These are phyloP conservation scores for Teleogryllus oceanicus DNA, from an alignment of 2,888 invertebrate species.

Conservation along the genomic window DNA sequence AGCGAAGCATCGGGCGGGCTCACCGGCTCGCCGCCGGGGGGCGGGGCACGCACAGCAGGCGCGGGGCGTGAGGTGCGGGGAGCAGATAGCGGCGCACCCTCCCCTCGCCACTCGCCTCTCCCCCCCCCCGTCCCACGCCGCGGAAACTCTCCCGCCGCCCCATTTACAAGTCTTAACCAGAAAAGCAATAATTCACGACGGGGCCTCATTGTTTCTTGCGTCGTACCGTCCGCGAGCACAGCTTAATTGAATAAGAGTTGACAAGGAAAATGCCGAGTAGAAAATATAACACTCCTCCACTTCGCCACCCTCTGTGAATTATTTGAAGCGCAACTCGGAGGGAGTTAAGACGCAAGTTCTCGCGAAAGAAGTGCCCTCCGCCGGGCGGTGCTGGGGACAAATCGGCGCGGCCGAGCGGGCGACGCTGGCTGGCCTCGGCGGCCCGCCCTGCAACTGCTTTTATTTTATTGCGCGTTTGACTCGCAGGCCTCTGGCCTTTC, in stretches of 20 bases:
- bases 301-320: too few species aligned
- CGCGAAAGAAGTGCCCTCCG: too few species aligned
- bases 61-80: not conserved
- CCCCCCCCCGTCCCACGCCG: too few species aligned
- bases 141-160: not conserved
- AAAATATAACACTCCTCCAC: too few species aligned
- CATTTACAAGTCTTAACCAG: slow-evolving; percentile 3
- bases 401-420: not conserved
- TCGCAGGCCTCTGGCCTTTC: too few species aligned
- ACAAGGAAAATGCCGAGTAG: too few species aligned
- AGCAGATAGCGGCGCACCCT: not conserved
- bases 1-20: not conserved
- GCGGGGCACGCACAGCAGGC: too few species aligned
- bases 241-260: not conserved
- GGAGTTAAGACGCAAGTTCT: too few species aligned
- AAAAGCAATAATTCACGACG: not conserved
- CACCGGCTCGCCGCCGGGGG: too few species aligned
- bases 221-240: not conserved
- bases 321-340: too few species aligned
- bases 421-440: not conserved
- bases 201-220: slow-evolving; percentile 9
- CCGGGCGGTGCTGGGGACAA: too few species aligned
- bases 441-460: not conserved
- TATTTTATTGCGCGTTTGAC: not conserved
- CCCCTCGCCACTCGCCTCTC: too few species aligned